A percentile compares a stretch with the other conserved stretches of the same genome.
These are phyloP conservation scores for Passerina amoena DNA, from an alignment of 2,113 vertebrate species.

Conservation along the genomic window DNA sequence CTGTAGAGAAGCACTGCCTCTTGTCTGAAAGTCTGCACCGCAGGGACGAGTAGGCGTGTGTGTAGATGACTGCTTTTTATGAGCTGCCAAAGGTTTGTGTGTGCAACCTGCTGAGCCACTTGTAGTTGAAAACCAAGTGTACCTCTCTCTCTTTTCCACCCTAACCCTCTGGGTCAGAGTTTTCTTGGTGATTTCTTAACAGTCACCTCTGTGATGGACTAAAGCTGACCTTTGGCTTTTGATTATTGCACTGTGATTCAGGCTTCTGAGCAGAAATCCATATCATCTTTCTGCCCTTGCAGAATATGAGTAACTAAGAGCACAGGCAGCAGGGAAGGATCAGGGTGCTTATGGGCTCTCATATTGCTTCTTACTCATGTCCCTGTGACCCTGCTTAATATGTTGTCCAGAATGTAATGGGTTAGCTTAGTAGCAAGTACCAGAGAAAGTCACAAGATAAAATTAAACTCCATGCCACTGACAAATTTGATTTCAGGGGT, in stretches of 20 bases:
- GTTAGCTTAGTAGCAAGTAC: slow-evolving; percentile 39
- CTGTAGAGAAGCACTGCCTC: background rate
- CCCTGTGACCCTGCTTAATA: slow-evolving; percentile 48
- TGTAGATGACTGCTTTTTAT: slow-evolving; percentile 20
- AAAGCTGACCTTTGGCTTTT: background rate
- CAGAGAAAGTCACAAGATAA: slow-evolving; percentile 28
- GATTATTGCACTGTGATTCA: background rate
- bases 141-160: background rate
- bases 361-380: slow-evolving; percentile 20
- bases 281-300: slow-evolving; percentile 37
- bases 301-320: background rate
- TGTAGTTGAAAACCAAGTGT: background rate
- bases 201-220: background rate
- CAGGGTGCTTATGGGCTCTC: background rate
- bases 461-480: slow-evolving; percentile 3
- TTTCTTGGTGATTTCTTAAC: slow-evolving; percentile 13
- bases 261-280: background rate
- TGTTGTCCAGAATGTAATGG: slow-evolving; percentile 33
- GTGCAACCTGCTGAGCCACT: background rate
- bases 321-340: background rate
- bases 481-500: slow-evolving; percentile 17
- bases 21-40: background rate
- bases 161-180: background rate
- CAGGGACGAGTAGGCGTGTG: background rate
- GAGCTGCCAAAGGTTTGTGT: background rate